Base-by-base conservation (phyloP, 2,797 vertebrate species). In the Esox masquinongy region DNA sequence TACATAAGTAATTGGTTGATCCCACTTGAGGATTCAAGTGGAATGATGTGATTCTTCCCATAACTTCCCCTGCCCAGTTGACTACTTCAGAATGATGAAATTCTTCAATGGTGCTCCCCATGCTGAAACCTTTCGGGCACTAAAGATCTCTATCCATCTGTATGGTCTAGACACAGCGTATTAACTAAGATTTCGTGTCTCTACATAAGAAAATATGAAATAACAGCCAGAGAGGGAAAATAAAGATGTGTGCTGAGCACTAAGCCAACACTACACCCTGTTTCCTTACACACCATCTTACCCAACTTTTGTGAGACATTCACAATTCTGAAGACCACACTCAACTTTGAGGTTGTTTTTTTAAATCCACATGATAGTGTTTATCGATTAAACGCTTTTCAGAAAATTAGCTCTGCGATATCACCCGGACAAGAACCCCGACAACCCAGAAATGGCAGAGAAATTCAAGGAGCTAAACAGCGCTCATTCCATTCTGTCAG, bases 381-480 rank as follows among this genome's bases (percentile, higher is more conserved):
- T 66, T 1, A 29, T 34, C 15, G 15, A 7, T 16, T 66, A 8
- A 31, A 66, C 43, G 12, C 5, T 61, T 47, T 22, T 79, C 92
- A 97, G 96, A 93, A 98, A 97, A 91, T 64, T 98, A 86, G 96
- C 96, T 51, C 74, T 98, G 88, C 96, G 95, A 76, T 94, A 94
- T 43, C 96, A 97, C 80, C 96, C 96, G 0, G 96, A 97, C 83
- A 97, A 97, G 89, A 97, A 97, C 83, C 96, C 94, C 0, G 95
- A 96, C 76, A 92, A 97, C 78, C 94, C 94, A 7, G 91, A 93
- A 74, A 95, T 96, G 12, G 93, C 94, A 12, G 96, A 97, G 70
- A 96, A 94, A 85, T 97, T 98, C 79, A 97, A 98, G 87, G 96
- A 97, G 86, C 95, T 98, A 90, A 98, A 97, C 90, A 92, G 89